Conservation (phyloP, 1,140 invertebrate genomes). For the Atta colombica region DNA sequence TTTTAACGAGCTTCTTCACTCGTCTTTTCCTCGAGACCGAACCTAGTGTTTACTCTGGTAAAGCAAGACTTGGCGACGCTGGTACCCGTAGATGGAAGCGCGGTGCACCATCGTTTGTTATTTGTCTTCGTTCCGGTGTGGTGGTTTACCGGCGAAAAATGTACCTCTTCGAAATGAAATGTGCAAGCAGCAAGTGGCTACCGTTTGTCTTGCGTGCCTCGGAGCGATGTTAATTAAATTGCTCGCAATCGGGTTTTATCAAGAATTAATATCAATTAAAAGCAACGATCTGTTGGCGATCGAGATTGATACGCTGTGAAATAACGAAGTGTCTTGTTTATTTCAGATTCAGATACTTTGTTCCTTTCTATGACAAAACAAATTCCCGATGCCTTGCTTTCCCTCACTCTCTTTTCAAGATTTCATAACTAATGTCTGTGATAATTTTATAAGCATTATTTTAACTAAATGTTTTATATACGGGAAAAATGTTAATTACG, state of each 20-base stretch:
- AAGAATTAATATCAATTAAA: slow-evolving; percentile 71
- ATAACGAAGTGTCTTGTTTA: slow-evolving; percentile 17
- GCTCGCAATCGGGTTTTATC: slow-evolving; percentile 62
- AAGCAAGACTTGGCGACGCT: slow-evolving; percentile 66
- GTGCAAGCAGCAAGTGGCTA: slow-evolving; percentile 21
- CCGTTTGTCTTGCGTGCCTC: slow-evolving; percentile 55
- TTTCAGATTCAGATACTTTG: slow-evolving; percentile 23
- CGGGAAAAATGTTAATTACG: neutral
- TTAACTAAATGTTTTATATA: neutral
- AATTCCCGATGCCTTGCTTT: neutral
- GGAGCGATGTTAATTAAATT: slow-evolving; percentile 70
- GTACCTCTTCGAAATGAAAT: slow-evolving; percentile 64
- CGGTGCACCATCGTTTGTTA: slow-evolving; percentile 63
- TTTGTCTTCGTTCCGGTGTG: slow-evolving; percentile 65
- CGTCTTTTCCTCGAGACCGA: slow-evolving; percentile 65
- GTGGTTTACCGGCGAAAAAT: slow-evolving; percentile 65
- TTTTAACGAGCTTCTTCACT: slow-evolving; percentile 78
- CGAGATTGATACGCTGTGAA: slow-evolving; percentile 37
- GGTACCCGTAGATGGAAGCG: slow-evolving; percentile 73
- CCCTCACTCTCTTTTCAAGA: neutral
- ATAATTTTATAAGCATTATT: slow-evolving; percentile 16
- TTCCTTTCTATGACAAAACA: slow-evolving; percentile 9
- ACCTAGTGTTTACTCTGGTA: slow-evolving; percentile 70
- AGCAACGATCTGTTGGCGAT: slow-evolving; percentile 49
- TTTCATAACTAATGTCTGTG: neutral